These are phyloP conservation scores for Aplocera efformata DNA, from an alignment of 2,888 invertebrate genomes.

Conservation along the genomic window DNA sequence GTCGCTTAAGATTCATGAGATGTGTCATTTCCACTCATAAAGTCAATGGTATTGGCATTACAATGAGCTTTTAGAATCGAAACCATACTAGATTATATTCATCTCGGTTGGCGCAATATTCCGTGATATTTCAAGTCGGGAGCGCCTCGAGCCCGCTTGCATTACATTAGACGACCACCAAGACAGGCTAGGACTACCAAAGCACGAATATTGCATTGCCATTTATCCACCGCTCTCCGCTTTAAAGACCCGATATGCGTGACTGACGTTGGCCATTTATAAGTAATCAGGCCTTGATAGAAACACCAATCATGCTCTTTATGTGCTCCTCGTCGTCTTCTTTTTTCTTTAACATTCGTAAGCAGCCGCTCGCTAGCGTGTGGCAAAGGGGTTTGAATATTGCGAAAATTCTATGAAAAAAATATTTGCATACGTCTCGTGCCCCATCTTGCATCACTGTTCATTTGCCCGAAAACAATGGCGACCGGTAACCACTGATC, in stretches of 20 bases:
- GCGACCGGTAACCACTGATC: constrained; percentile 46
- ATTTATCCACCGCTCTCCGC: constrained; percentile 48
- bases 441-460: constrained; percentile 42
- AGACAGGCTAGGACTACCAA: constrained; percentile 45
- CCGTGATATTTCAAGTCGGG: constrained; percentile 68
- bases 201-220: constrained; percentile 46
- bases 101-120: constrained; percentile 52
- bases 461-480: constrained; percentile 58
- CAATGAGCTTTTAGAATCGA: constrained; percentile 30
- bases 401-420: too few relatives aligned
- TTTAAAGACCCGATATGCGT: constrained; percentile 40
- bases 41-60: constrained; percentile 20
- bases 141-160: constrained; percentile 60
- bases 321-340: constrained; percentile 23
- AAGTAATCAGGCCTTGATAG: constrained; percentile 44
- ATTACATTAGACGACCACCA: constrained; percentile 69
- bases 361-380: too few relatives aligned
- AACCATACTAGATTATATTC: constrained; percentile 45
- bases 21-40: constrained; percentile 12
- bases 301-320: constrained; percentile 38
- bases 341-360: constrained; percentile 20
- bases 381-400: too few relatives aligned
- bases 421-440: constrained; percentile 21
- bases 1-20: constrained; percentile 2
- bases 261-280: constrained; percentile 51